phyloP scores from a whole-genome alignment of 2,113 vertebrate species.

The Neoarius graeffei region DNA sequence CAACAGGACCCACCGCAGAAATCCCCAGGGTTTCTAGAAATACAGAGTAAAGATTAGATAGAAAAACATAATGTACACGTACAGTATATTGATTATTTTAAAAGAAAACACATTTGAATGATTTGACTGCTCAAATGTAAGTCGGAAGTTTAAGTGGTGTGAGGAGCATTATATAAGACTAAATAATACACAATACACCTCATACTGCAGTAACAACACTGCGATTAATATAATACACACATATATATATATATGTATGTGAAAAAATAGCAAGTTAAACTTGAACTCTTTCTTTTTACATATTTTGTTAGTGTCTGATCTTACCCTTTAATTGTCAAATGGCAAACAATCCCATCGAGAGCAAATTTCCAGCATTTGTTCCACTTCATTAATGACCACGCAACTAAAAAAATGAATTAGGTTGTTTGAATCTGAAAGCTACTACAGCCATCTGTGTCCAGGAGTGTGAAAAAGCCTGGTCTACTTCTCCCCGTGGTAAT shows the following conservation, averaged over 20 bases:
- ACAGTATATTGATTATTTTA: not conserved
- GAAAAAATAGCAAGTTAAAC: not conserved
- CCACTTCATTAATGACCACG: not conserved
- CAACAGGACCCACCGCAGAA: not conserved
- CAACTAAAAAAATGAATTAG: not conserved
- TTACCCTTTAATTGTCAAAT: not conserved
- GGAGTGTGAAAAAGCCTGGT: too few relatives aligned
- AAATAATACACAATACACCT: not conserved
- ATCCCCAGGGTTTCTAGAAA: not conserved
- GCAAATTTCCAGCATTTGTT: not conserved
- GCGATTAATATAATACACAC: not conserved
- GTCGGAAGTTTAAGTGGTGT: not conserved
- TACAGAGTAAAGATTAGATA: conserved; percentile 8
- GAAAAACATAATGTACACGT: not conserved
- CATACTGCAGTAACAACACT: not conserved
- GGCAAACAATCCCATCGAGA: not conserved
- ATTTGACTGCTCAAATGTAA: not conserved
- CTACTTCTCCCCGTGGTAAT: too few relatives aligned
- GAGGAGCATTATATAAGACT: not conserved
- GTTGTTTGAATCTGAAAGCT: not conserved
- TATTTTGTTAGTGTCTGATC: not conserved
- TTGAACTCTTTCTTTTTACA: not conserved
- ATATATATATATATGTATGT: not conserved
- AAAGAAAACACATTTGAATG: not conserved
- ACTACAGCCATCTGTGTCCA: not conserved